Evolutionary conservation across 2,113 vertebrate genomes (phyloP).

Genomic region (Numenius arquata): DNA sequence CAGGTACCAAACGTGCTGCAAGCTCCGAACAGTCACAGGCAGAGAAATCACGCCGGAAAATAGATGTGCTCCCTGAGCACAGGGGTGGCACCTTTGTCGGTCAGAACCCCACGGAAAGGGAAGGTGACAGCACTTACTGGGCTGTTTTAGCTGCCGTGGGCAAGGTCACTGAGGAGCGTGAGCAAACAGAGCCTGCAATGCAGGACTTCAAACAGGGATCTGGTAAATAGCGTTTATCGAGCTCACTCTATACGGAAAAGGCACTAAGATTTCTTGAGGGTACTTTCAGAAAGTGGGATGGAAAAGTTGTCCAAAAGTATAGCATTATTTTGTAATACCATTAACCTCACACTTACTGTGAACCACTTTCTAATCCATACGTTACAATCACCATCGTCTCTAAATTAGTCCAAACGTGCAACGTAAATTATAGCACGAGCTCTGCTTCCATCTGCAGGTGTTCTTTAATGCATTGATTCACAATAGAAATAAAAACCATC

Average conservation of each 20-base stretch:
- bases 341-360: background rate
- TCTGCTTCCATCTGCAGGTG: background rate
- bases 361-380: background rate
- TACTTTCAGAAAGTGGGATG: background rate
- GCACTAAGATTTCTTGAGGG: background rate
- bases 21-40: background rate
- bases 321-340: background rate
- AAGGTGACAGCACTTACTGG: background rate
- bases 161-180: background rate
- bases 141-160: background rate
- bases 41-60: background rate
- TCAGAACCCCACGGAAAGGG: background rate
- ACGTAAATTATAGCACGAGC: background rate
- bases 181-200: background rate
- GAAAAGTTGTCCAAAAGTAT: background rate
- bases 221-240: background rate
- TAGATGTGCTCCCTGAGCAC: background rate
- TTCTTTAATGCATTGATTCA: background rate
- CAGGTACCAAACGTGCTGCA: background rate
- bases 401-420: background rate
- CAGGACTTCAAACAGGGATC: background rate
- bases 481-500: background rate
- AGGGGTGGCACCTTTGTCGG: background rate
- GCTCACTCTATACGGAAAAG: background rate
- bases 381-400: background rate